Conservation (phyloP, 2,797 vertebrate genomes). For the Paguma larvata region DNA sequence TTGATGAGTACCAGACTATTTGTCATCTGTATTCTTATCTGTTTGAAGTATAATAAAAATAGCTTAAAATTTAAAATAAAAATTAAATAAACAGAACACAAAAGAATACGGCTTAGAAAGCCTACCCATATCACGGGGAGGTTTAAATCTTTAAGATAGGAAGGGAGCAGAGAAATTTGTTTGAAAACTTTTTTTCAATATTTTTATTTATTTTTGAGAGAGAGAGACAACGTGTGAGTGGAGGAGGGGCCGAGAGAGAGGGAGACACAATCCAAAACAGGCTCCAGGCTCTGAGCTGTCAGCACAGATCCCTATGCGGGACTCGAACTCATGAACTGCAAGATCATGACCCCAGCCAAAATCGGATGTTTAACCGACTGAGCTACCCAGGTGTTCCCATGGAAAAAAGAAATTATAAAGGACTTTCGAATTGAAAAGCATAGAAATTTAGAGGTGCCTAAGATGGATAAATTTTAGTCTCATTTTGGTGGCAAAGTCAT, state of each 20-base stretch:
- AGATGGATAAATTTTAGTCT: constrained; percentile 6
- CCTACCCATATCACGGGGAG: background rate
- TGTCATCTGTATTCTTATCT: background rate
- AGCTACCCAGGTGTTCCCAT: no score
- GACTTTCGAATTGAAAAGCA: constrained; percentile 3
- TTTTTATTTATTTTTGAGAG: no score
- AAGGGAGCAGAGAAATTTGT: background rate
- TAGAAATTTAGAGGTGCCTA: background rate
- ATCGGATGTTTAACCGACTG: no score
- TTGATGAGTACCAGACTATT: background rate
- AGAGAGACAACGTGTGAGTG: no score
- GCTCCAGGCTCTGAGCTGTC: no score
- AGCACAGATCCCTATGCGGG: no score
- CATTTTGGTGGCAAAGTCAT: background rate
- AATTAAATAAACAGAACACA: background rate
- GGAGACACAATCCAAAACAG: no score
- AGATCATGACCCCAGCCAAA: no score
- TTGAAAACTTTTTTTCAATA: background rate
- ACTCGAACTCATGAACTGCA: no score
- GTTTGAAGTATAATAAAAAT: constrained; percentile 13
- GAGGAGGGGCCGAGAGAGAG: no score
- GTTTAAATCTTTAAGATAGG: background rate
- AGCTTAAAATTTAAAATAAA: background rate
- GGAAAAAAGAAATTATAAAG: background rate
- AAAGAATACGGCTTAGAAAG: constrained; percentile 6